phyloP scores from a whole-genome alignment of 2,113 vertebrate genomes.

The Chionis minor region DNA sequence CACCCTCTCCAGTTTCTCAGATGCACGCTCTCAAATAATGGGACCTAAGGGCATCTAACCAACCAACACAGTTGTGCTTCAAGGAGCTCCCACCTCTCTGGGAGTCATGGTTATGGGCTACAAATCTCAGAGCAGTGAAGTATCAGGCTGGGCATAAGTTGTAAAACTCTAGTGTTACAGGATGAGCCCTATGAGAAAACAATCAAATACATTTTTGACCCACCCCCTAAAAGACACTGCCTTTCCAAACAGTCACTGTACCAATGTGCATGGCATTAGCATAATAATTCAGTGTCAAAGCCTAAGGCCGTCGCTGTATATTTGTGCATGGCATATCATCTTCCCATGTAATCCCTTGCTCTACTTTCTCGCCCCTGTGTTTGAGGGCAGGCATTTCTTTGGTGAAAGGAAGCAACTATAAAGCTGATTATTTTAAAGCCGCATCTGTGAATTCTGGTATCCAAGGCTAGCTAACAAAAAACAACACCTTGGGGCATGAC shows the following conservation, averaged over 20 bases:
- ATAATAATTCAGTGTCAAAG: neutral
- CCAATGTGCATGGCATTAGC: neutral
- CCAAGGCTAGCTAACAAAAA: neutral
- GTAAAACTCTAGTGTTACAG: neutral
- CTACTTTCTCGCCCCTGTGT: neutral
- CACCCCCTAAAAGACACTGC: neutral
- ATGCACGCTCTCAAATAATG: neutral
- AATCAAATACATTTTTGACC: neutral
- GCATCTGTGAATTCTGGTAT: neutral
- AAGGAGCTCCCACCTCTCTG: neutral
- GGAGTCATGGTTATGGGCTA: neutral
- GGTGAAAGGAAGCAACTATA: neutral
- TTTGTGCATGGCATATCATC: neutral
- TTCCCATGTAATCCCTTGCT: neutral
- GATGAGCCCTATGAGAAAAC: neutral
- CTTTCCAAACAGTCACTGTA: neutral
- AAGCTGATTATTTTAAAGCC: slow-evolving; percentile 16
- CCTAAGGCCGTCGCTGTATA: neutral
- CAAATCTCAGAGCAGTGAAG: neutral
- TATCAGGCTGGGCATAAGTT: neutral
- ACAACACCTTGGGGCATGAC: neutral
- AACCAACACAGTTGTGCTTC: neutral
- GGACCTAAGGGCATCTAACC: neutral
- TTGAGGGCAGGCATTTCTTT: neutral
- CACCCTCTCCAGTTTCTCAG: neutral